These are phyloP conservation scores for Plebejus anna DNA, from an alignment of 2,888 invertebrate genomes.

Conservation along the genomic window DNA sequence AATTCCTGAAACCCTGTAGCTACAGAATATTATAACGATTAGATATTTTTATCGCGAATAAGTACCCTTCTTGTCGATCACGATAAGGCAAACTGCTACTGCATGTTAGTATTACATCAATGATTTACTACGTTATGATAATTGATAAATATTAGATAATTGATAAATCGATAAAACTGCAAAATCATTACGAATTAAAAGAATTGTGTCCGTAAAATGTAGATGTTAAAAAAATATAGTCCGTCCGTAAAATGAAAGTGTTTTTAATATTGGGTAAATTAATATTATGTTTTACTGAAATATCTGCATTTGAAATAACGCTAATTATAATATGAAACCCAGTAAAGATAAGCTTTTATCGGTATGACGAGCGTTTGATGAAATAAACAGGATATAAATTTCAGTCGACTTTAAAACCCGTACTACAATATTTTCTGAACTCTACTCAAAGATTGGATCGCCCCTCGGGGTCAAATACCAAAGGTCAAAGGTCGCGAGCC, in stretches of 20 bases:
- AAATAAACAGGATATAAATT: not conserved
- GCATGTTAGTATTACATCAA: not conserved
- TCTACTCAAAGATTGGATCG: not conserved
- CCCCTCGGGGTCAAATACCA: not conserved
- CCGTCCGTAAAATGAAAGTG: too few relatives aligned
- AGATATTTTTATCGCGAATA: not conserved
- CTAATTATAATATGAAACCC: not conserved
- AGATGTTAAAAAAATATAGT: too few relatives aligned
- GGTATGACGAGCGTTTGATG: not conserved
- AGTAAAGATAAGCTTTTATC: not conserved
- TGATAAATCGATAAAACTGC: too few relatives aligned
- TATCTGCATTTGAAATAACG: not conserved
- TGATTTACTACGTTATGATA: not conserved
- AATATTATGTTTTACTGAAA: not conserved
- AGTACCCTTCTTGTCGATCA: not conserved
- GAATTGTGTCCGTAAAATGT: too few relatives aligned
- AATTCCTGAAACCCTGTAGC: not conserved
- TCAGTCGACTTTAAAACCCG: not conserved
- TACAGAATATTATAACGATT: not conserved
- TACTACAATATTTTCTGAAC: not conserved
- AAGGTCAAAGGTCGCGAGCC: not conserved
- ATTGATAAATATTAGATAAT: not conserved
- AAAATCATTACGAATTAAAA: too few relatives aligned
- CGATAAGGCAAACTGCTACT: not conserved
- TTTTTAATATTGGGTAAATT: too few relatives aligned